phyloP scores from a whole-genome alignment of 2,113 vertebrate species.

The Lepus timidus region DNA sequence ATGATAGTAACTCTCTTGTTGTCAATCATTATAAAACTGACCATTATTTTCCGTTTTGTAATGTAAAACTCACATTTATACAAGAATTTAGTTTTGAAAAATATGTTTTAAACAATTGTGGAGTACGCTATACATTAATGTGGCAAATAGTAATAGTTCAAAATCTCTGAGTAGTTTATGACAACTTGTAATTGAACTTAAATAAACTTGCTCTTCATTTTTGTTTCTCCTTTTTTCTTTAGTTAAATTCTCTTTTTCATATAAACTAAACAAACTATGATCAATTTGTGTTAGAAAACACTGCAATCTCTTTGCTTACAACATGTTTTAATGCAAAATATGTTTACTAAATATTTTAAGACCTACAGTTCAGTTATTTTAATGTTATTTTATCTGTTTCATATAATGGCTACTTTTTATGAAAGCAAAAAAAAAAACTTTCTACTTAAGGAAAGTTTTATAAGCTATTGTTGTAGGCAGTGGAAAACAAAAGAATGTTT shows the following conservation, averaged over 20 bases:
- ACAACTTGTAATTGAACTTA: not conserved
- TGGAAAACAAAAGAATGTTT: not conserved
- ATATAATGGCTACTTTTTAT: not conserved
- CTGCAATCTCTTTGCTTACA: not conserved
- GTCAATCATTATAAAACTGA: not conserved
- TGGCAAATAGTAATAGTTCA: not conserved
- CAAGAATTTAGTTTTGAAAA: not conserved
- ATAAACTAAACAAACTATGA: not conserved
- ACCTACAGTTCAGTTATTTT: not conserved
- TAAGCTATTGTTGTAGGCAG: not conserved
- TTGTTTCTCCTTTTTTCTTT: not conserved
- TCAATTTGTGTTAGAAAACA: not conserved
- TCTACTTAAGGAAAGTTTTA: not conserved
- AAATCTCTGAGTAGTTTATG: not conserved
- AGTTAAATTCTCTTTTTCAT: slow-evolving; percentile 29
- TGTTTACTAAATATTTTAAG: not conserved
- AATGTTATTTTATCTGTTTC: slow-evolving; percentile 5
- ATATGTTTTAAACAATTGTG: not conserved
- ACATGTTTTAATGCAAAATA: not conserved
- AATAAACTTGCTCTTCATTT: not conserved
- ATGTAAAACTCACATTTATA: not conserved
- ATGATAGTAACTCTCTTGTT: not conserved
- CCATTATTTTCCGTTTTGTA: not conserved
- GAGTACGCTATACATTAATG: not conserved
- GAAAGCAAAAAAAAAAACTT: not conserved